Conservation (phyloP, 2,113 vertebrate species). For the Crocuta crocuta region DNA sequence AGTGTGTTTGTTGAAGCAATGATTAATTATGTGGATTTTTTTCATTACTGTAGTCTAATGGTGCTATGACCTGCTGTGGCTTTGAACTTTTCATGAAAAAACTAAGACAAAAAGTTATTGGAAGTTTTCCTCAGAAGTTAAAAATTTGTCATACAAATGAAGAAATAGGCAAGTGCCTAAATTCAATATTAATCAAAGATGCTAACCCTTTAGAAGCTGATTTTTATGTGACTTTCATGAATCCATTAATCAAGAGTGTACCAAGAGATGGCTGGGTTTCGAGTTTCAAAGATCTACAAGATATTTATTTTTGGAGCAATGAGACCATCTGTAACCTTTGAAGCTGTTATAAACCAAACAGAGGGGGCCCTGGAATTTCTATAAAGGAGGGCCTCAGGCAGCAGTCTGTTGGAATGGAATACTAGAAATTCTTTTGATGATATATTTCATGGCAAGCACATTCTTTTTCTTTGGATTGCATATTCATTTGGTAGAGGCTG, state of each 20-base stretch:
- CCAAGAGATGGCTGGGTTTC: constrained; percentile 42
- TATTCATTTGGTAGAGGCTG: neutral
- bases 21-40: constrained; percentile 67
- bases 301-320: constrained; percentile 65
- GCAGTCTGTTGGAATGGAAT: constrained; percentile 12
- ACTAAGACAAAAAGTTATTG: constrained; percentile 41
- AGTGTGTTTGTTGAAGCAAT: constrained; percentile 55
- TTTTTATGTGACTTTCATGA: constrained; percentile 61
- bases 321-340: constrained; percentile 60
- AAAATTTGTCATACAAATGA: constrained; percentile 57
- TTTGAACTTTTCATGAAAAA: constrained; percentile 64
- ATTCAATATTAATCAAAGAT: constrained; percentile 72
- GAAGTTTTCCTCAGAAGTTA: constrained; percentile 61
- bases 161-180: constrained; percentile 50
- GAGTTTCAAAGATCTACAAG: constrained; percentile 66
- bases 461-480: constrained; percentile 23
- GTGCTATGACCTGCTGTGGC: constrained; percentile 51
- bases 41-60: constrained; percentile 47
- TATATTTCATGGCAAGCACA: neutral
- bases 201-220: constrained; percentile 39
- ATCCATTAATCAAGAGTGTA: constrained; percentile 52
- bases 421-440: constrained; percentile 58
- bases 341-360: constrained; percentile 61
- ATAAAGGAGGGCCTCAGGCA: constrained; percentile 59
- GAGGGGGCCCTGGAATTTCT: constrained; percentile 61